Evolutionary conservation across 2,797 vertebrate species (phyloP), one percentile per base, ranked within the genome.

Genomic region (Gymnothorax javanicus): DNA sequence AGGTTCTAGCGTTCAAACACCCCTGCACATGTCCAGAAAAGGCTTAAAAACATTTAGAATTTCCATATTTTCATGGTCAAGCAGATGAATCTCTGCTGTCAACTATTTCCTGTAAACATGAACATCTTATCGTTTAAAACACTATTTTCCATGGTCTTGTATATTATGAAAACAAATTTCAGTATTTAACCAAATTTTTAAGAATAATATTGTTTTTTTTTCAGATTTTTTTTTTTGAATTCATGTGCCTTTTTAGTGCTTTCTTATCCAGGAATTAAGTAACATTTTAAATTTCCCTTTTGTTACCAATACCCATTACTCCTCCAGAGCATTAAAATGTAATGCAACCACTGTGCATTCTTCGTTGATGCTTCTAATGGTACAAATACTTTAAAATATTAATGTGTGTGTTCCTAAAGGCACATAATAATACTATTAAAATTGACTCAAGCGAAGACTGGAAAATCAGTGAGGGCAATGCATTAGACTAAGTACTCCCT

Each of bases 351-450:
- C 96, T 96, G 95, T 95, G 94, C 93, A 94, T 94, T 95, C 94
- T 95, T 95, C 92, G 94, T 95, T 95, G 96, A 96, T 95, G 95
- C 92, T 93, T 81, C 96, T 96, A 96, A 96, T 96, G 96, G 96
- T 96, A 96, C 95, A 95, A 96, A 96, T 92, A 96, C 94, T 95
- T 96, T 96, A 95, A 96, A 96, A 96, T 96, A 96, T 96, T 96
- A 96, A 96, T 96, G 96, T 92, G 94, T 93, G 93, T 96, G 95
- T 9, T 96, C 95, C 94, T 95, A 95, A 95, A 96, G 95, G 96
- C 94, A 94, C 95, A 96, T 95, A 94, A 94, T 94, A 94, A 96
- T 96, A 94, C 94, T 95, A 96, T 96, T 96, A 95, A 96, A 96
- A 95, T 95, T 96, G 96, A 96, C 96, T 96, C 95, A 96, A 96